A percentile compares a stretch with the other conserved stretches of the same genome.
phyloP scores from a whole-genome alignment of 2,888 invertebrate genomes.

The Acanthacorydalis orientalis region DNA sequence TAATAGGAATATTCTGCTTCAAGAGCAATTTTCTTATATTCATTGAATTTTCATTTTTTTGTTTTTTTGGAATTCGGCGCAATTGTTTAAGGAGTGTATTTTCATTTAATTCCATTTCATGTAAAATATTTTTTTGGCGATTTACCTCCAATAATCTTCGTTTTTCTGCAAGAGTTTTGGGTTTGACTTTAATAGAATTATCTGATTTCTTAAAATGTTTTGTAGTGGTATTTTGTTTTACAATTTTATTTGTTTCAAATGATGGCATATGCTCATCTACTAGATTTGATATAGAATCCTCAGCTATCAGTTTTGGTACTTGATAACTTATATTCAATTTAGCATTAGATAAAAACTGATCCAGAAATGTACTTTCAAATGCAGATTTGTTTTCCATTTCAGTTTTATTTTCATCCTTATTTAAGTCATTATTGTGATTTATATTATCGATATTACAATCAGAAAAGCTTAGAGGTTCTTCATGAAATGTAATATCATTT shows the following conservation, averaged over 20 bases:
- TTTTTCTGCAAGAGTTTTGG: constrained; percentile 36
- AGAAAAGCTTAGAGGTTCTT: not conserved
- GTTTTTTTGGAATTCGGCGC: constrained; percentile 6
- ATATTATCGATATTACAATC: not conserved
- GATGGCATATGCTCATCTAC: constrained; percentile 7
- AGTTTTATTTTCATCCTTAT: not conserved
- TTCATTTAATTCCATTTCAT: constrained; percentile 27
- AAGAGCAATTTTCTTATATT: constrained; percentile 25
- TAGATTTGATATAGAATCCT: constrained; percentile 14
- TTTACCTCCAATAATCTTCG: constrained; percentile 25
- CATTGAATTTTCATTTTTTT: constrained; percentile 23
- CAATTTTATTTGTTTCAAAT: constrained; percentile 4
- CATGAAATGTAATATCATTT: not conserved
- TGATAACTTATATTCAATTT: constrained; percentile 26
- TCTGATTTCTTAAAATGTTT: constrained; percentile 6
- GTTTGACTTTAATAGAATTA: constrained; percentile 15
- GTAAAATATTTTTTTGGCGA: constrained; percentile 19
- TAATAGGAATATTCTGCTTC: constrained; percentile 23
- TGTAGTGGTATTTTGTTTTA: constrained; percentile 1
- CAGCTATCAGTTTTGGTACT: constrained; percentile 22
- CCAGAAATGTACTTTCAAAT: constrained; percentile 30
- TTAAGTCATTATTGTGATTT: too few relatives aligned
- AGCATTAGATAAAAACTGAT: constrained; percentile 31
- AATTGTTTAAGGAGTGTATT: constrained; percentile 17
- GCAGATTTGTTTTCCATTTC: constrained; percentile 18